phyloP scores from a whole-genome alignment of 1,140 invertebrate genomes.

The Hesperophylax magnus region DNA sequence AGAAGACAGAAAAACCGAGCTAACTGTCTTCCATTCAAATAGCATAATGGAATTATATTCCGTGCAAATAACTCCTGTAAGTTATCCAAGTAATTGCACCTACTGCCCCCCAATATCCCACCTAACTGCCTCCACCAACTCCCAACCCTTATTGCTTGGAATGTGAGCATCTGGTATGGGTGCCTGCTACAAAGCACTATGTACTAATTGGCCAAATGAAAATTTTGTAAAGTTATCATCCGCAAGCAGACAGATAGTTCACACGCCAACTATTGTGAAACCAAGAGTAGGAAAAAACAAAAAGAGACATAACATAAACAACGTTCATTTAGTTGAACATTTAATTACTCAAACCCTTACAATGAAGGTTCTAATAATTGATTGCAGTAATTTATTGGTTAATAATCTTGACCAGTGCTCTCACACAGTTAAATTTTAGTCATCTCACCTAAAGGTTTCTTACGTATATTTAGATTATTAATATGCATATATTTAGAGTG shows the following conservation, averaged over 20 bases:
- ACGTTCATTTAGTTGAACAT: not conserved
- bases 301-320: not conserved
- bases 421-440: not conserved
- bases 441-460: too few species aligned
- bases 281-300: not conserved
- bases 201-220: slow-evolving; percentile 55
- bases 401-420: slow-evolving; percentile 3
- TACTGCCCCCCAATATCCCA: not conserved
- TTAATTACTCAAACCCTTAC: not conserved
- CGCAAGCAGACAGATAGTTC: slow-evolving; percentile 38
- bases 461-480: too few species aligned
- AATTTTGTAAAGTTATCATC: slow-evolving; percentile 52
- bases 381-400: not conserved
- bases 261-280: slow-evolving; percentile 4
- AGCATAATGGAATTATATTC: not conserved
- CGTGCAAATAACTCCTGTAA: not conserved
- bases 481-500: too few species aligned
- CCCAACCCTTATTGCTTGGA: slow-evolving; percentile 1
- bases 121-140: not conserved
- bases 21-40: too few species aligned
- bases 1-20: too few species aligned
- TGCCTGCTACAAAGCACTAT: slow-evolving; percentile 41
- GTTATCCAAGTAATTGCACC: slow-evolving; percentile 15
- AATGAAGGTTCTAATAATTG: not conserved
- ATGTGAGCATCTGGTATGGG: not conserved